Evolutionary conservation across 2,888 invertebrate genomes (phyloP).

Genomic region (Blastobasis lacticolella): DNA sequence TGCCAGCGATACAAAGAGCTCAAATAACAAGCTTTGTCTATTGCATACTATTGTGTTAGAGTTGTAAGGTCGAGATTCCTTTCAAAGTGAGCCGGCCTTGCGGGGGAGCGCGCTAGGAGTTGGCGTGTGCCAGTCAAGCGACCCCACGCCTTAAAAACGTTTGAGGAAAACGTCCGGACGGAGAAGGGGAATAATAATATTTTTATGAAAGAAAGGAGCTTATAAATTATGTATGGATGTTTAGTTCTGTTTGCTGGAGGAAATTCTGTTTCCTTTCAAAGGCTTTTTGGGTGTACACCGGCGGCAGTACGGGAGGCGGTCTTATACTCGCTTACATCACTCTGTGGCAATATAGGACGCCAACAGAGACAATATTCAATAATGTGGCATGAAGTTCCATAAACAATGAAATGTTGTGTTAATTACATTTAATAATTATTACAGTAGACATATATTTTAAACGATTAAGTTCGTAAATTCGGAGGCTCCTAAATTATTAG

Average conservation of each 20-base stretch:
- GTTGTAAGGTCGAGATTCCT: constrained; percentile 29
- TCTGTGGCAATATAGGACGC: no score
- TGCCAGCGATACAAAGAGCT: constrained; percentile 3
- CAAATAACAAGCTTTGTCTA: constrained; percentile 35
- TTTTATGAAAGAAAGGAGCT: constrained; percentile 30
- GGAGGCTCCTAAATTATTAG: no score
- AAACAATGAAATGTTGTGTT: no score
- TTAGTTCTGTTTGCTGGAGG: constrained; percentile 33
- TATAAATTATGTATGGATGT: constrained; percentile 35
- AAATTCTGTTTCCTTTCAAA: constrained; percentile 22
- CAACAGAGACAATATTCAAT: no score
- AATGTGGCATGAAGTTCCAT: no score
- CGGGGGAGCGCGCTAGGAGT: constrained; percentile 15
- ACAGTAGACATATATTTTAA: no score
- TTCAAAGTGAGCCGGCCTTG: constrained; percentile 14
- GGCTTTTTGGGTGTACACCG: no score
- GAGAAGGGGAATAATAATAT: constrained; percentile 38
- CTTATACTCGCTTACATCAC: no score
- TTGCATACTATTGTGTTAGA: constrained; percentile 28
- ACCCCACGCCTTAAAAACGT: constrained; percentile 26
- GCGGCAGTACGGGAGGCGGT: no score
- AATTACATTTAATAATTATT: no score
- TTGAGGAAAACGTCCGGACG: constrained; percentile 22
- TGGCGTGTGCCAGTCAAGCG: constrained; percentile 20
- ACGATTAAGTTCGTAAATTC: no score